Base-by-base conservation (phyloP, 2,888 invertebrate genomes). In the Biston stratarius region DNA sequence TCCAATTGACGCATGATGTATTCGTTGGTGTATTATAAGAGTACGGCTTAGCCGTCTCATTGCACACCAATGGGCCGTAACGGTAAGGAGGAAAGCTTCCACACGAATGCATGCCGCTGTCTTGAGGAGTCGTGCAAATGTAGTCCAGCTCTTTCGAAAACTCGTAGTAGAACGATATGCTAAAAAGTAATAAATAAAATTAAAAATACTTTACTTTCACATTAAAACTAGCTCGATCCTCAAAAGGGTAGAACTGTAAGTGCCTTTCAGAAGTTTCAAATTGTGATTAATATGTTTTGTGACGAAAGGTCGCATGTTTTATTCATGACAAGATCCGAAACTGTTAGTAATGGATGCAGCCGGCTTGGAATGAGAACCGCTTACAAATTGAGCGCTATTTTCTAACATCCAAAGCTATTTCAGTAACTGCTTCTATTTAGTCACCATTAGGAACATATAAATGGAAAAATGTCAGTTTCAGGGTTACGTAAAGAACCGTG, bases 1-100 rank as follows among this genome's bases (percentile, higher is more conserved):
- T 99, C 99, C 99, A 99, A 94, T 99, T 98, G 79, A 99, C 97
- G 92, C 99, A 99, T 49, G 97, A 97, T 49, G 88, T 91, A 85
- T 96, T 96, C 65, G 96, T 96, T 56, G 96, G 95, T 69, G 94
- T 92, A 83, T 96, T 96, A 82, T 93, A 90, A 15, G 94, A 94
- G 81, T 82, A 90, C 8, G 95, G 94, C 72, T 94, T 91, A 56
- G 97, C 97, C 8, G 96, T 96, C 80, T 96, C 96, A 82, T 97
- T 97, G 94, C 98, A 98, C 55, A 96, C 92, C 67, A 96, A 83
- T 12, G 96, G 96, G 51, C 97, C 97, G 84, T 96, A 95, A 75
- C 96, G 95, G 83, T 95, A 96, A 15, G 97, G 96, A 66, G 99
- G 98, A 78, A 99, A 96, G 86, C 97, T 95, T 60, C 95, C 95